Base-by-base conservation (phyloP, 2,888 invertebrate species). In the Sarcophaga subvicina region DNA sequence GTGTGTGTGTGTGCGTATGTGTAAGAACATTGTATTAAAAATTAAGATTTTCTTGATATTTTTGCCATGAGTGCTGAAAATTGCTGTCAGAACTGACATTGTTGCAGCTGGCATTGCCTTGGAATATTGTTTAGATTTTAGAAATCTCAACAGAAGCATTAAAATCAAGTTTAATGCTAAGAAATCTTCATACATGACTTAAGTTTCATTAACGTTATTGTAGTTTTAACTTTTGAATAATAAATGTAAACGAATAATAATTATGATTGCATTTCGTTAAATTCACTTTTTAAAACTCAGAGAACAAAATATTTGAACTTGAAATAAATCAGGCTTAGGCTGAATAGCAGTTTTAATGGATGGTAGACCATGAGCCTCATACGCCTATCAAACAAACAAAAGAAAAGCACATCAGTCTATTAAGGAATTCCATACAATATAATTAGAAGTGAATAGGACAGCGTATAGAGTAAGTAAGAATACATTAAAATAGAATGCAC, bases 161-260 rank as follows among this genome's bases (percentile, higher is more conserved):
- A 54, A 54, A 54, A 54, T 86, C 85, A 86, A 86, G 85, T 86
- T 79, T 82, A 86, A 82, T 78, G 78, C 54, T 71, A 20, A 70
- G 37, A 60, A 79, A 54, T 71, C 79, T 86, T 86, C 60, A 82
- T 59, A 59, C 79, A 76, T 82, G 85, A 82, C 60, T 86, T 76
- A 67, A 71, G 66, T 86, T 86, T 71, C 82, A 69, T 66, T 59
- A 80, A 80, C 49, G 22, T 11, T 22, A 64, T 63, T n/a, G 5
- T 2, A 22, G 20, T 75, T 47, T 75, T 54, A 25, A 80, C 60
- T 66, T 45, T 4, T 62, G 11, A 54, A 1, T 47, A 45, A 45
- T 45, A 20, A 22, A 12, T 45, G 12, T 17, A 67, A 20, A 14
- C 45, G 6, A 69, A 4, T 60, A 20, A 6, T 67, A n/a, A 49